Evolutionary conservation across 2,113 vertebrate genomes (phyloP), one percentile per base, ranked within the genome.

Genomic region (Myiopsitta monachus): DNA sequence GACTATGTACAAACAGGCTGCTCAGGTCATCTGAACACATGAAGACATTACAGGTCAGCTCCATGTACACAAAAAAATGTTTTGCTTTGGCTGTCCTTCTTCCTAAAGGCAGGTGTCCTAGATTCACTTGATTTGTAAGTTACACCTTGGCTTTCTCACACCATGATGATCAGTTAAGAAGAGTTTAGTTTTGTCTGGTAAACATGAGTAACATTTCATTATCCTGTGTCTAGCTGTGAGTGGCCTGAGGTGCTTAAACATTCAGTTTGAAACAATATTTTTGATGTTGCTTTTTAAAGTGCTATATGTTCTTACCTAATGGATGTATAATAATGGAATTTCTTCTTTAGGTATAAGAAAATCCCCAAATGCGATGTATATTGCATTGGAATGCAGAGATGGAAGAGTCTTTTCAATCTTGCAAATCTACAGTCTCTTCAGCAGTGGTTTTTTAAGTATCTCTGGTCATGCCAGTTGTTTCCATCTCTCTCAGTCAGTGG

Each of bases 101-200:
- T 92, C 91, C 85, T 91, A 61, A 80, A 97, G 82, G 63, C 24
- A 74, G 8, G 55, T 94, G 81, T 96, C 61, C 72, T 96, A 96
- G 96, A 87, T 62, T 83, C 57, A 77, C 72, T 90, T 98, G 96
- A 98, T 98, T 97, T 96, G 96, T 97, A 97, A 97, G 96, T 95
- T 97, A 97, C 98, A 94, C 95, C 87, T 96, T 95, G 95, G 86
- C 55, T 91, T 97, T 96, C 88, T 96, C 97, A 94, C n/a, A 67
- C 18, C 11, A 21, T 46, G 66, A 14, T 94, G 54, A 33, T 91
- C 86, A 95, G 76, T 94, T 96, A 96, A 81, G 31, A 72, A 57
- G 70, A 92, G 18, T 62, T 24, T 74, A 27, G 27, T 87, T 96
- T 90, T 18, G 39, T 90, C 47, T 77, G 24, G 95, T 94, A 98